These are phyloP conservation scores for Deilephila elpenor DNA, from an alignment of 2,888 invertebrate genomes.

Conservation along the genomic window DNA sequence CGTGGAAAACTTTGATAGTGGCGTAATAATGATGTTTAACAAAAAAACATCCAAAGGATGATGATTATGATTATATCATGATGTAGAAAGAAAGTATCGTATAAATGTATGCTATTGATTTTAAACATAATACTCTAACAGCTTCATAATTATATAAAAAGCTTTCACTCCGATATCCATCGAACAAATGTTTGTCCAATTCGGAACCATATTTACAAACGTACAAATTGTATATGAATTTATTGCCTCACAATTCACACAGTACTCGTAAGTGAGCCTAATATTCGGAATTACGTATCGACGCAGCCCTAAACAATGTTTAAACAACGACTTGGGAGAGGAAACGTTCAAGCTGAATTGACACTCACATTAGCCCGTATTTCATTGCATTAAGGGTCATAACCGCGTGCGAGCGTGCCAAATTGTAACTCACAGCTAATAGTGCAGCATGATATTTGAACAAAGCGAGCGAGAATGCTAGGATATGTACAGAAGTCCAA, in stretches of 20 bases:
- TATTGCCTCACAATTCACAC: constrained; percentile 20
- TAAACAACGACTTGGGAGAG: constrained; percentile 47
- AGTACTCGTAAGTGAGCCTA: constrained; percentile 13
- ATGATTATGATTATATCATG: no score
- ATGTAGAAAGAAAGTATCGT: not conserved
- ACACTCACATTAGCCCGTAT: constrained; percentile 36
- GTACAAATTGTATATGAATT: constrained; percentile 16
- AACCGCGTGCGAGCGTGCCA: constrained; percentile 36
- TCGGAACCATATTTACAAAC: constrained; percentile 6
- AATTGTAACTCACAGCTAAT: constrained; percentile 42
- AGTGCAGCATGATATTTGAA: constrained; percentile 47
- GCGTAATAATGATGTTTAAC: no score
- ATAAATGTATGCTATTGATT: not conserved
- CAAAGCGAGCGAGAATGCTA: constrained; percentile 45
- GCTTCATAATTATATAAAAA: not conserved
- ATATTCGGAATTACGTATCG: constrained; percentile 31
- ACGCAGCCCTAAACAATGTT: constrained; percentile 42
- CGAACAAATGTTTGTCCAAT: not conserved
- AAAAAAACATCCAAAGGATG: no score
- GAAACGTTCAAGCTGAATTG: constrained; percentile 39
- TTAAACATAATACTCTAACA: not conserved
- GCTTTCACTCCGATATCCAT: constrained; percentile 1
- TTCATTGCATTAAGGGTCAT: constrained; percentile 35
- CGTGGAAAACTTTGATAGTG: no score
- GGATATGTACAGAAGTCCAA: constrained; percentile 38